Conservation (phyloP, 2,888 invertebrate genomes). For the Nomada ruficornis region DNA sequence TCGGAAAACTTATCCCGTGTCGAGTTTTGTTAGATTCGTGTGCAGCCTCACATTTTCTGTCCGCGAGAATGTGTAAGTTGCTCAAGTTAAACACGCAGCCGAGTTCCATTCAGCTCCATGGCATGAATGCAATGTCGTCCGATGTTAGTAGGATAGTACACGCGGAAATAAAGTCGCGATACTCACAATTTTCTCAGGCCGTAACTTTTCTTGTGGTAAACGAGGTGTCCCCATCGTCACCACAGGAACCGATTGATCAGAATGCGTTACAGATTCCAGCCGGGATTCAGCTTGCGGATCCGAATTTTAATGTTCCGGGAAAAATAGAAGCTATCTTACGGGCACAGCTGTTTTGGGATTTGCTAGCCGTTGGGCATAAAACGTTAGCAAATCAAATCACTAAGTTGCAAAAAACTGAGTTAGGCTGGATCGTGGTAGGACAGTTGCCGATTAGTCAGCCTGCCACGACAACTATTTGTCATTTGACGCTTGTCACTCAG, state of each 20-base stretch:
- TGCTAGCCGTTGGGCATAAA: not conserved
- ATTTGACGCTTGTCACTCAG: not conserved
- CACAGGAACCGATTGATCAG: not conserved
- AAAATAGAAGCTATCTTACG: not conserved
- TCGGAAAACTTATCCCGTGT: not conserved
- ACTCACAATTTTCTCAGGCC: not conserved
- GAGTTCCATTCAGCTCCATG: not conserved
- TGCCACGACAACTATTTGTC: not conserved
- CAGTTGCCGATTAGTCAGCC: not conserved
- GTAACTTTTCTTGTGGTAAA: not conserved
- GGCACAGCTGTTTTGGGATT: conserved; percentile 4
- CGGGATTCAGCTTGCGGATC: not conserved
- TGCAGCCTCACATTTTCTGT: not conserved
- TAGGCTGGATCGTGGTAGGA: conserved; percentile 1
- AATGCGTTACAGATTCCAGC: not conserved
- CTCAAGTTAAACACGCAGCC: not conserved
- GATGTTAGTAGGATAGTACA: too few relatives aligned
- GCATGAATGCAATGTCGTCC: not conserved
- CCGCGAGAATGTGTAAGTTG: not conserved
- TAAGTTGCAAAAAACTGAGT: not conserved
- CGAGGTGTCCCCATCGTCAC: not conserved
- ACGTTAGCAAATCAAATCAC: not conserved
- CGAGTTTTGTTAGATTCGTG: not conserved
- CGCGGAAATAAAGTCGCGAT: not conserved
- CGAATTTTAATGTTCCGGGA: not conserved